Percentiles rank a stretch among this genome's conserved stretches.
phyloP scores from a whole-genome alignment of 2,113 vertebrate species.

The Psilopsiagon aurifrons region DNA sequence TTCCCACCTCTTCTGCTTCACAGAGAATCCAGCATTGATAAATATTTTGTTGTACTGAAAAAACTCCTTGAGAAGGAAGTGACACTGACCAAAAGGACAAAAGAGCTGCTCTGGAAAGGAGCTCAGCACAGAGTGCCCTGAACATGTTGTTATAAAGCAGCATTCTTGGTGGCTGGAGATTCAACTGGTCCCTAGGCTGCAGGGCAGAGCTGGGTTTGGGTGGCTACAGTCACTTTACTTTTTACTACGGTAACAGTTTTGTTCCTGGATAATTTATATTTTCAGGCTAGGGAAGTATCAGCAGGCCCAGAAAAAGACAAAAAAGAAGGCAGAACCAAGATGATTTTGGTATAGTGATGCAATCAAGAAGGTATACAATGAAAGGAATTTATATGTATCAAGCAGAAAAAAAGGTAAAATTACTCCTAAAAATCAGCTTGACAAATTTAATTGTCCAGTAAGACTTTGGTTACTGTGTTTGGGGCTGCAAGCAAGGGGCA shows the following conservation, averaged over 20 bases:
- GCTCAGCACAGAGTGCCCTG: background rate
- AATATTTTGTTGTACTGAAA: slow-evolving; percentile 15
- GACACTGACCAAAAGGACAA: background rate
- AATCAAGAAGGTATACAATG: background rate
- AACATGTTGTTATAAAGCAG: background rate
- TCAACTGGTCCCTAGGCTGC: background rate
- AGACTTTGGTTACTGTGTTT: background rate
- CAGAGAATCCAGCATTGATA: slow-evolving; percentile 25
- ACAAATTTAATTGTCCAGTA: background rate
- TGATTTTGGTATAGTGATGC: background rate
- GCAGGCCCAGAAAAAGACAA: background rate
- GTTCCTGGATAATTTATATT: background rate
- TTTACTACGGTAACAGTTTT: background rate
- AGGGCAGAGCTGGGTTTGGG: background rate
- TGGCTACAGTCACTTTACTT: background rate
- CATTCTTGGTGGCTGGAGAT: background rate
- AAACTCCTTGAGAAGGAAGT: slow-evolving; percentile 19
- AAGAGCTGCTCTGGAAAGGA: slow-evolving; percentile 5
- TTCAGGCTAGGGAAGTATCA: background rate
- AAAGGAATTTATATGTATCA: background rate
- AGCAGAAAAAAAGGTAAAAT: background rate
- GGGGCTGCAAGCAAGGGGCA: background rate
- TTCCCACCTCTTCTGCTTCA: background rate
- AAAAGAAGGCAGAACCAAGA: background rate
- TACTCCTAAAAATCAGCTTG: background rate